Evolutionary conservation across 2,888 invertebrate genomes (phyloP).

Genomic region (Catocala fraxini): DNA sequence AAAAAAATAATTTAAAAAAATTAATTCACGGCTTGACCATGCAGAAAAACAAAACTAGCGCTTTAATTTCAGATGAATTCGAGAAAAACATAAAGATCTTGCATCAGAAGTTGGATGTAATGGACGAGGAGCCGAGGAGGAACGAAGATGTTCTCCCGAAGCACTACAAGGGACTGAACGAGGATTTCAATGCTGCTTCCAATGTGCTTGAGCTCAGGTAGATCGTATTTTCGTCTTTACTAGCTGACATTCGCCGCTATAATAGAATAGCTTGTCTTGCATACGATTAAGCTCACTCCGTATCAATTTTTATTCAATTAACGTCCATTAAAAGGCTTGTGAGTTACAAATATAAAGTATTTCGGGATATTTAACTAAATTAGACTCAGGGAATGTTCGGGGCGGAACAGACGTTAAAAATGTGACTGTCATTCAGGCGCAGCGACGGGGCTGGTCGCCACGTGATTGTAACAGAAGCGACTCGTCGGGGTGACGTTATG

Average conservation of each 20-base stretch:
- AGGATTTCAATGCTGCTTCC: conserved; percentile 85
- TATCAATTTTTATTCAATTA: no score
- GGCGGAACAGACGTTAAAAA: no score
- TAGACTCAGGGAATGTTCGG: neutral
- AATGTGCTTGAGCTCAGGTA: conserved; percentile 82
- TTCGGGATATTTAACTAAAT: neutral
- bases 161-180: conserved; percentile 80
- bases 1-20: no score
- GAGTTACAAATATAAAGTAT: no score
- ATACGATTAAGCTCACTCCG: no score
- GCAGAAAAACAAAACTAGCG: neutral
- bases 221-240: neutral
- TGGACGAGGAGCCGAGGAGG: neutral
- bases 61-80: conserved; percentile 68
- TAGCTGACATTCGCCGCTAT: no score
- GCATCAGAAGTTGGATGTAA: conserved; percentile 12
- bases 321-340: no score
- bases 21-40: neutral
- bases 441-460: conserved; percentile 89
- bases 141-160: conserved; percentile 65
- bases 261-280: no score
- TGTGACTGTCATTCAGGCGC: conserved; percentile 66
- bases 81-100: conserved; percentile 65
- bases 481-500: conserved; percentile 90
- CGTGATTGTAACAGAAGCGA: conserved; percentile 87